phyloP scores from a whole-genome alignment of 1,140 invertebrate species.

The Brachionus sp. region DNA sequence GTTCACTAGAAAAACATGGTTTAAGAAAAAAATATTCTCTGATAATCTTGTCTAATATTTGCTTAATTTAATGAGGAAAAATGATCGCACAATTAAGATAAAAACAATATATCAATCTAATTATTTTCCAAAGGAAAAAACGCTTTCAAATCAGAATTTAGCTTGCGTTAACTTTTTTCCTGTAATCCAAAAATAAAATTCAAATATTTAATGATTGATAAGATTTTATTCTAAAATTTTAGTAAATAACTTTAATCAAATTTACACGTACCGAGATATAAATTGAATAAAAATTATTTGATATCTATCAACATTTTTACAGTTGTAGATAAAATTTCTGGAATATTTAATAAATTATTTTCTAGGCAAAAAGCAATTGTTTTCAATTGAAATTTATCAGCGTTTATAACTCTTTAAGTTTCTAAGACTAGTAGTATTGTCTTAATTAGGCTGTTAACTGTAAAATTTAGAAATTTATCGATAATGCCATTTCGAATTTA shows the following conservation, averaged over 20 bases:
- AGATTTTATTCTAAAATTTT: neutral
- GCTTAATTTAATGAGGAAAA: neutral
- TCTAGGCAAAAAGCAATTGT: neutral
- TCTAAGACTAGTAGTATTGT: no score
- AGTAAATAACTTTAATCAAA: neutral
- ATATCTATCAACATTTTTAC: constrained; percentile 40
- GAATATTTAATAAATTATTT: neutral
- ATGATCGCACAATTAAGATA: neutral
- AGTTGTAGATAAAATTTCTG: constrained; percentile 9
- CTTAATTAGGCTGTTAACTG: neutral
- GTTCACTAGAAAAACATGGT: neutral
- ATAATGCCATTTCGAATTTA: neutral
- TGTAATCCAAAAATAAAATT: neutral
- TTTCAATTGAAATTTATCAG: neutral
- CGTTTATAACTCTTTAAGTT: neutral
- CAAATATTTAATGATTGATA: neutral
- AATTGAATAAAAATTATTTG: neutral
- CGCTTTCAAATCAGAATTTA: neutral
- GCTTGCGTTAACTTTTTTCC: neutral
- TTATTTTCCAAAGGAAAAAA: neutral
- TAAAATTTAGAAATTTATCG: neutral
- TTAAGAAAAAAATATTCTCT: neutral
- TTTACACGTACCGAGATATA: neutral
- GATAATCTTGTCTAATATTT: neutral
- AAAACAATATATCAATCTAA: constrained; percentile 2